Percentiles rank a stretch among this genome's conserved stretches.
phyloP scores from a whole-genome alignment of 53 echinoderm and acorn worm genomes.

The Luidia sarsii region DNA sequence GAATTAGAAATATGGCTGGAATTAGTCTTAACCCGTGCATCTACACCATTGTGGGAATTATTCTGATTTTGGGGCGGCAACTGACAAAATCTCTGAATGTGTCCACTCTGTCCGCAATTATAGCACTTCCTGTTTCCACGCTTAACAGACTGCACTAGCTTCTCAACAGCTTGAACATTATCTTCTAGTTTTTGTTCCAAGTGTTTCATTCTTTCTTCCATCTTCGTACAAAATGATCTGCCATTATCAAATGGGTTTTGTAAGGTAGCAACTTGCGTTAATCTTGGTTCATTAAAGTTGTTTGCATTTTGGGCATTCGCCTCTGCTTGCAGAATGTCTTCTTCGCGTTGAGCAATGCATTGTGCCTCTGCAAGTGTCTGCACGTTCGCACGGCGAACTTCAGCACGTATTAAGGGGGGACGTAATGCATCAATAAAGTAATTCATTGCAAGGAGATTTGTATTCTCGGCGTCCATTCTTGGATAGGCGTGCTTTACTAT shows the following conservation, averaged over 20 bases:
- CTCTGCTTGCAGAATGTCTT: not conserved
- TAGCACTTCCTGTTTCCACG: not conserved
- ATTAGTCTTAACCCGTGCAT: too few species aligned
- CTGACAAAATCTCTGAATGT: not conserved
- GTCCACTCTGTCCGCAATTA: not conserved
- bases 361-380: not conserved
- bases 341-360: not conserved
- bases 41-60: not conserved
- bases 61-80: not conserved
- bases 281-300: not conserved
- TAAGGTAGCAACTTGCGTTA: not conserved
- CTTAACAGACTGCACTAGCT: not conserved
- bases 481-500: not conserved
- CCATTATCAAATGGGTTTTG: not conserved
- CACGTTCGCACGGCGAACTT: not conserved
- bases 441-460: not conserved
- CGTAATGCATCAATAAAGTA: too few species aligned
- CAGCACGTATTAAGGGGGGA: not conserved
- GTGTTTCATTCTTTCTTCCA: not conserved
- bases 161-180: not conserved
- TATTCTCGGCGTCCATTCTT: not conserved
- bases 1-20: not conserved
- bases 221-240: not conserved
- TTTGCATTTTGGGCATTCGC: not conserved
- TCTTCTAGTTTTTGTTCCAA: not conserved